Conservation (phyloP, 2,888 invertebrate species). For the Imbricaverruca yamaguchii region DNA sequence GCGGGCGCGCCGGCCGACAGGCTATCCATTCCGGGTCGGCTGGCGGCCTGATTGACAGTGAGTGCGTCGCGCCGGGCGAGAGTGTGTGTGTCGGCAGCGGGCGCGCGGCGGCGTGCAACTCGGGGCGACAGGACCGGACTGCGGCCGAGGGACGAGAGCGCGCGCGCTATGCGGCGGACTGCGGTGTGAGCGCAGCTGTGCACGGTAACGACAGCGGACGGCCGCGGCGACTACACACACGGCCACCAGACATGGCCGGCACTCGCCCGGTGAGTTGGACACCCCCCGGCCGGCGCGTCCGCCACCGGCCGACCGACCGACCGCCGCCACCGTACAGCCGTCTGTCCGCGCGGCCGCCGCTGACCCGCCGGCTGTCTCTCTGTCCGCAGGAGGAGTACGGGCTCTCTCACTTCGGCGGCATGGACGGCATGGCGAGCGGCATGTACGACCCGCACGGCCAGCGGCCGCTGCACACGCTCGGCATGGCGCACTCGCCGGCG, state of each 20-base stretch:
- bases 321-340: no score
- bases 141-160: background rate
- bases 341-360: background rate
- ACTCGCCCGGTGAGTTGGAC: background rate
- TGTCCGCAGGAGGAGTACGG: conserved; percentile 23
- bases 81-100: background rate
- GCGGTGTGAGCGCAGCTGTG: background rate
- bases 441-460: conserved; percentile 23
- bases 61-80: background rate
- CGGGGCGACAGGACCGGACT: background rate
- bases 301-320: no score
- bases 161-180: background rate
- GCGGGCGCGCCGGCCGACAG: conserved; percentile 6
- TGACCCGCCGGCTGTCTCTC: background rate
- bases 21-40: background rate
- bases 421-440: conserved; percentile 18
- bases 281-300: no score
- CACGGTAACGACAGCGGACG: background rate
- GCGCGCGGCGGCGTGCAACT: background rate
- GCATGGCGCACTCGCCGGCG: conserved; percentile 17
- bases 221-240: background rate
- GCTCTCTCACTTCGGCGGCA: conserved; percentile 1
- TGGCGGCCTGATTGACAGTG: background rate
- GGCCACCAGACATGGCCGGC: background rate
- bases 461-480: conserved; percentile 6